Percentiles rank a stretch among this genome's conserved stretches.
Evolutionary conservation across 2,113 vertebrate species (phyloP).

Genomic region (Okapia johnstoni): DNA sequence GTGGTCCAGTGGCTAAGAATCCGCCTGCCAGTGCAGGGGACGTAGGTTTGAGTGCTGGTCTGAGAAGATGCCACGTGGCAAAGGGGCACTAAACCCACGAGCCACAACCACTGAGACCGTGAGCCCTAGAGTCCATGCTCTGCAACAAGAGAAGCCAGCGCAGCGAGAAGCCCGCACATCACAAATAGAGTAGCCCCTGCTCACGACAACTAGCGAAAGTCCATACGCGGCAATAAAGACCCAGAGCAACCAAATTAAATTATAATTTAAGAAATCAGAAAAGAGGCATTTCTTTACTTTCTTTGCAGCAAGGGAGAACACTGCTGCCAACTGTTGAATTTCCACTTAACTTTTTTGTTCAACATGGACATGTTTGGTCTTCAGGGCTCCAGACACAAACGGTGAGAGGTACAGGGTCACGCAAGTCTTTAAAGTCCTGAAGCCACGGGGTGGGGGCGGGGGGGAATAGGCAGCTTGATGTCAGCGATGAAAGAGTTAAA

Average conservation of each 20-base stretch:
- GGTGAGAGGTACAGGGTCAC: background rate
- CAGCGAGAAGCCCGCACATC: background rate
- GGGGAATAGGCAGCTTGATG: background rate
- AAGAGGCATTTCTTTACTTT: background rate
- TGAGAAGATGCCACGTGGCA: background rate
- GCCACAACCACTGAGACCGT: background rate
- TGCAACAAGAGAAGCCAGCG: background rate
- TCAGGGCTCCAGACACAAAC: background rate
- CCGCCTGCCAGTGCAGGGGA: background rate
- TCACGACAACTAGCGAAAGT: background rate
- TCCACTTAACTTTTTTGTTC: background rate
- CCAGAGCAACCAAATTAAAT: background rate
- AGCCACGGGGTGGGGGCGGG: accelerated
- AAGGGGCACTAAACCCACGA: background rate
- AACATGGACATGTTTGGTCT: background rate
- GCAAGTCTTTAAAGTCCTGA: background rate
- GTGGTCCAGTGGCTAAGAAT: background rate
- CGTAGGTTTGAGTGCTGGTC: background rate
- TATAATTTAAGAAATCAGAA: background rate
- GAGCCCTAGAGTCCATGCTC: accelerated
- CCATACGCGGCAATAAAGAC: accelerated
- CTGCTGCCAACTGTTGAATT: background rate
- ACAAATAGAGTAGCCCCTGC: background rate
- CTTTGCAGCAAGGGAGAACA: background rate
- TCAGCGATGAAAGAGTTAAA: background rate